Evolutionary conservation across 2,888 invertebrate species (phyloP).

Genomic region (Apantesis nais): DNA sequence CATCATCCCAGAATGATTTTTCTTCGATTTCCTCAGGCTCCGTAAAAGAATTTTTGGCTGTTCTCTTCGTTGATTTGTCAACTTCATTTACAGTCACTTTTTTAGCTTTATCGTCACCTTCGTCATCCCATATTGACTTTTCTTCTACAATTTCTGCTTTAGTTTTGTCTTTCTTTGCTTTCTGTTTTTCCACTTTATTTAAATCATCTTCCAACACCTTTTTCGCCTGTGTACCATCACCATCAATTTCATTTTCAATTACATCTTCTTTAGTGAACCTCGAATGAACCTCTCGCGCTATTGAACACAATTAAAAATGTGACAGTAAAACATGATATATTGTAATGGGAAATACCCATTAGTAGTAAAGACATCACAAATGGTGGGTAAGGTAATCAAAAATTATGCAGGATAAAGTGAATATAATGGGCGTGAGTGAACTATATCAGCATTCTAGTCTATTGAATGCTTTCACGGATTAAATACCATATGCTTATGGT

Average conservation of each 20-base stretch:
- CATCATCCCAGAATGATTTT: conserved; percentile 71
- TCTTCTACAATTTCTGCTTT: conserved; percentile 58
- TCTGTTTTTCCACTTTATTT: conserved; percentile 45
- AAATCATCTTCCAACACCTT: conserved; percentile 60
- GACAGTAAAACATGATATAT: conserved; percentile 57
- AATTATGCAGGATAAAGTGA: conserved; percentile 51
- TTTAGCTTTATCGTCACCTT: conserved; percentile 59
- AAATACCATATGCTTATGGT: conserved; percentile 64
- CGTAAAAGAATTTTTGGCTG: conserved; percentile 59
- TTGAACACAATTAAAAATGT: conserved; percentile 68
- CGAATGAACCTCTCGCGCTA: conserved; percentile 84
- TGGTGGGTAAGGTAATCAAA: conserved; percentile 50
- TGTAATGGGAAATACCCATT: conserved; percentile 43
- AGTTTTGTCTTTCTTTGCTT: conserved; percentile 59
- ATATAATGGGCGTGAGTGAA: conserved; percentile 56
- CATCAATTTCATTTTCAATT: conserved; percentile 81
- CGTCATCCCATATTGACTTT: conserved; percentile 68
- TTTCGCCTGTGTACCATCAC: conserved; percentile 60
- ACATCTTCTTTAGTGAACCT: conserved; percentile 78
- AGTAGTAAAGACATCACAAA: conserved; percentile 71
- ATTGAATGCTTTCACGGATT: conserved; percentile 70
- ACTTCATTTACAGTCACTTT: conserved; percentile 54
- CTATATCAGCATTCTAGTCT: conserved; percentile 74
- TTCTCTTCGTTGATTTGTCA: conserved; percentile 44
- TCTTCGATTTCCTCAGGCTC: conserved; percentile 66